These are phyloP conservation scores for Meiosimyza decipiens DNA, from an alignment of 2,888 invertebrate species.

Conservation along the genomic window DNA sequence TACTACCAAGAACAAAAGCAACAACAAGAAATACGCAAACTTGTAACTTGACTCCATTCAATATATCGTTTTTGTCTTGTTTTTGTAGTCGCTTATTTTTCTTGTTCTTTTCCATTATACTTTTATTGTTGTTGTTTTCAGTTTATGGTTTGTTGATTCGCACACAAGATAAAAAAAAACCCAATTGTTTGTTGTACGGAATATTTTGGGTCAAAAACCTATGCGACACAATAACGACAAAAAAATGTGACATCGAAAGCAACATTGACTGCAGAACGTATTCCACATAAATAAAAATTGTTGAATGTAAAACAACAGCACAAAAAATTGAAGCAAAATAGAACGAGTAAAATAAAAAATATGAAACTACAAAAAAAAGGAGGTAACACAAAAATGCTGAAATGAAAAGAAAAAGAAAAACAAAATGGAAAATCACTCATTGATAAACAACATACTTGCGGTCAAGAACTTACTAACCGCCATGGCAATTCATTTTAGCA, in stretches of 20 bases:
- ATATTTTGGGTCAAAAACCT: too few species aligned
- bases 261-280: constrained; percentile 3
- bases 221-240: constrained; percentile 12
- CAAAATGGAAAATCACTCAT: not conserved
- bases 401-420: too few species aligned
- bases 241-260: constrained; percentile 1
- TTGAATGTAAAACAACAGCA: too few species aligned
- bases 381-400: not conserved
- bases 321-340: too few species aligned
- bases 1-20: constrained; percentile 43
- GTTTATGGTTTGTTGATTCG: constrained; percentile 39
- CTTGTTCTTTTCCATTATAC: not conserved
- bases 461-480: constrained; percentile 26
- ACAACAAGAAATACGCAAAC: constrained; percentile 15
- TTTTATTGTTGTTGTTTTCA: not conserved
- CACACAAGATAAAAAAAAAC: constrained; percentile 32
- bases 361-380: not conserved
- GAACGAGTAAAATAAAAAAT: not conserved
- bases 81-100: not conserved
- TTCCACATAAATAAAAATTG: not conserved
- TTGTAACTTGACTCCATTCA: constrained; percentile 8
- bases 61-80: not conserved
- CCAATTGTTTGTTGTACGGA: not conserved
- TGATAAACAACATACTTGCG: constrained; percentile 30
- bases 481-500: constrained; percentile 21